Conservation (phyloP, 2,797 vertebrate species). For the Anisognathus igniventris region DNA sequence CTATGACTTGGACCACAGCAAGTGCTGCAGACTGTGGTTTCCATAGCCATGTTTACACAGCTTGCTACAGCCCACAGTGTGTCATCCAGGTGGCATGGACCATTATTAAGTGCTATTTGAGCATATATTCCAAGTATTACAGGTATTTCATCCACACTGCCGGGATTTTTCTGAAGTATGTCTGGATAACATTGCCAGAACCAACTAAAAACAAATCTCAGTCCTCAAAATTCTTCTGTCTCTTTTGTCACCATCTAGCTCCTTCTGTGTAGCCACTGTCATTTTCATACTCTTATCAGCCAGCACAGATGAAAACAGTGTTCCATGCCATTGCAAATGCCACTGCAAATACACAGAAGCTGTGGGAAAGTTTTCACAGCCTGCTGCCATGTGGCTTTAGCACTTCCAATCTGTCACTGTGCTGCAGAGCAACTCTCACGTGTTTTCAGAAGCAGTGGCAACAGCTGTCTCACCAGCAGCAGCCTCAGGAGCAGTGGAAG, state of each 20-base stretch:
- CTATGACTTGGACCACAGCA: not conserved
- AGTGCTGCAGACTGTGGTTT: not conserved
- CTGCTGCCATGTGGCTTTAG: conserved; percentile 22
- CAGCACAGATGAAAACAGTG: not conserved
- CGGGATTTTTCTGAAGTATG: not conserved
- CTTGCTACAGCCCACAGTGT: not conserved
- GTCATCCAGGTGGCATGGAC: not conserved
- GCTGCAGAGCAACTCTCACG: not conserved
- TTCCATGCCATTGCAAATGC: not conserved
- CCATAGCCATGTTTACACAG: not conserved
- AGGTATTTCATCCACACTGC: not conserved
- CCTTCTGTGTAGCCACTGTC: not conserved
- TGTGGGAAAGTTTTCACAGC: conserved; percentile 23
- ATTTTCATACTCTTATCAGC: not conserved
- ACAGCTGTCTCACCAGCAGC: not conserved
- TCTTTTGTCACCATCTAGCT: not conserved
- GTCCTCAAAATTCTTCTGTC: not conserved
- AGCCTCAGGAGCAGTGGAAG: not conserved
- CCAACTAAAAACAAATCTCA: not conserved
- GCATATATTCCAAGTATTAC: not conserved
- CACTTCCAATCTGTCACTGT: conserved; percentile 2
- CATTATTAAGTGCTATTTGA: not conserved
- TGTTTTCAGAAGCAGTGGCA: not conserved
- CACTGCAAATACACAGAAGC: conserved; percentile 17
- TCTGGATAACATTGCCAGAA: not conserved